Evolutionary conservation across 2,888 invertebrate genomes (phyloP).

Genomic region (Diloba caeruleocephala): DNA sequence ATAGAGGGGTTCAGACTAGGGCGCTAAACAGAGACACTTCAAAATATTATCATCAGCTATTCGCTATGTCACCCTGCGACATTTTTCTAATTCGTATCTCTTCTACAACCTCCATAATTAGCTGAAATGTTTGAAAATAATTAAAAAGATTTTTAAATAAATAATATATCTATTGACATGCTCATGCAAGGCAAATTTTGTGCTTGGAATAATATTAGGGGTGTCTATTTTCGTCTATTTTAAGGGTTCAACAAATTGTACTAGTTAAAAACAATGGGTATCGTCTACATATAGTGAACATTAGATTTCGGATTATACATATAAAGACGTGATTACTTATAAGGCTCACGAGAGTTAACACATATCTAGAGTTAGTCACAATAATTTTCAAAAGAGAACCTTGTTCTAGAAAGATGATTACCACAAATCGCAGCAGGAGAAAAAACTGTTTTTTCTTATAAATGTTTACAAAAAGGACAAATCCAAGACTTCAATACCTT

Average conservation of each 20-base stretch:
- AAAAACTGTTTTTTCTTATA: not conserved
- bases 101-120: conserved; percentile 88
- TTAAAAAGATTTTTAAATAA: conserved; percentile 45
- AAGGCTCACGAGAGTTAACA: not conserved
- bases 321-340: conserved; percentile 12
- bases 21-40: conserved; percentile 45
- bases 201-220: conserved; percentile 30
- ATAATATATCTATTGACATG: conserved; percentile 50
- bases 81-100: conserved; percentile 88
- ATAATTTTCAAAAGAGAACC: not conserved
- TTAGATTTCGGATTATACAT: conserved; percentile 20
- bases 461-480: no score
- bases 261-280: conserved; percentile 4
- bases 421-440: no score
- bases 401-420: no score
- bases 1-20: conserved; percentile 59
- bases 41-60: conserved; percentile 69
- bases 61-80: conserved; percentile 78
- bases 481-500: no score
- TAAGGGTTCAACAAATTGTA: not conserved
- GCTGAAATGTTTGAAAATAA: conserved; percentile 82
- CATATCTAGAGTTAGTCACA: conserved; percentile 23
- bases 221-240: conserved; percentile 26
- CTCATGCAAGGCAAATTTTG: conserved; percentile 55
- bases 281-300: not conserved